A percentile compares a stretch with the other conserved stretches of the same genome.
phyloP scores from a whole-genome alignment of 1,140 invertebrate species.

The Penaeus vannamei region DNA sequence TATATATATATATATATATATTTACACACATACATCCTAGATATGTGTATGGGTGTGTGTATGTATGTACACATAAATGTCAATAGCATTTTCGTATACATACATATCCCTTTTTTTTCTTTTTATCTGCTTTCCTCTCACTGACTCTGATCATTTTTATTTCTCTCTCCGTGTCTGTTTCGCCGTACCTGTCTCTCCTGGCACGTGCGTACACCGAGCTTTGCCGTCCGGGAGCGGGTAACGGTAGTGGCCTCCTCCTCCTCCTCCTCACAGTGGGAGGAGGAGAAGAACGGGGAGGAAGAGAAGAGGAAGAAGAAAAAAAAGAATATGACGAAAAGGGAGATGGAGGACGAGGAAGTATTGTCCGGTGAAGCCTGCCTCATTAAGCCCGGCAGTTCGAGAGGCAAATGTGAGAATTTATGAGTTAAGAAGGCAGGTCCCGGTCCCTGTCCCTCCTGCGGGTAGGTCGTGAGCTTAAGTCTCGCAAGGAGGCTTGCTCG shows the following conservation, averaged over 20 bases:
- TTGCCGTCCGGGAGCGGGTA: too few relatives aligned
- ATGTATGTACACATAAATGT: neutral
- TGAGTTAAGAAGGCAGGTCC: conserved; percentile 30
- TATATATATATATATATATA: too few relatives aligned
- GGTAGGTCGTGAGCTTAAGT: conserved; percentile 34
- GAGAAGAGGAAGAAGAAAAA: neutral
- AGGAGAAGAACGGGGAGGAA: too few relatives aligned
- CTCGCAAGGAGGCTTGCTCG: neutral
- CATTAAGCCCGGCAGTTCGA: conserved; percentile 32
- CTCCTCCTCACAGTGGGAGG: too few relatives aligned
- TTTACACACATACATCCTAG: too few relatives aligned
- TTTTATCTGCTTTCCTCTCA: neutral
- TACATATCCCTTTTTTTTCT: neutral
- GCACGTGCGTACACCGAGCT: neutral
- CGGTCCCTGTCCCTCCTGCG: conserved; percentile 34
- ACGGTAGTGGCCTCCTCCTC: too few relatives aligned
- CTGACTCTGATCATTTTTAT: neutral
- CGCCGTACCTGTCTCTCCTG: neutral
- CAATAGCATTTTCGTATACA: neutral
- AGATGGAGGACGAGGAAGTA: neutral
- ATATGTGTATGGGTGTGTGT: neutral
- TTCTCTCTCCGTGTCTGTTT: neutral
- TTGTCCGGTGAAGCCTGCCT: neutral
- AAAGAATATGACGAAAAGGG: neutral
- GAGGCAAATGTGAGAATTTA: conserved; percentile 44